Conservation (phyloP, 2,888 invertebrate species). For the Pterobdella sp. region DNA sequence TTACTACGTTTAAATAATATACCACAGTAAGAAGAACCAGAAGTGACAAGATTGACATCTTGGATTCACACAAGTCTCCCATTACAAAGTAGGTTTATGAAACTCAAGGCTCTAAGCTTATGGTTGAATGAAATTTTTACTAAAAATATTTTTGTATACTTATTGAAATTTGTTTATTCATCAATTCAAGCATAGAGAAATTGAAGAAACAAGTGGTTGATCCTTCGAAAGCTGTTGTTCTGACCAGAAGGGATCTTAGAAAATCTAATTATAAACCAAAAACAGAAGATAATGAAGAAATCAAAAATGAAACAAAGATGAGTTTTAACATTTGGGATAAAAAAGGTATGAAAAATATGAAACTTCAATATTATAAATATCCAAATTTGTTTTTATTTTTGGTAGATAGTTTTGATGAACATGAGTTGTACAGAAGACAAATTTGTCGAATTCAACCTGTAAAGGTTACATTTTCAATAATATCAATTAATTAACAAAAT, state of each 20-base stretch:
- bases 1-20: no score
- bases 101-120: no score
- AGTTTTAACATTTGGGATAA: background rate
- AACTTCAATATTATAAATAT: background rate
- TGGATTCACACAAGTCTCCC: constrained; percentile 6
- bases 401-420: background rate
- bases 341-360: background rate
- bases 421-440: constrained; percentile 8
- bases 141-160: background rate
- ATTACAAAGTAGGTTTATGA: background rate
- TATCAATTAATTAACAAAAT: background rate
- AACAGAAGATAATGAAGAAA: background rate
- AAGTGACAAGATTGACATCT: background rate
- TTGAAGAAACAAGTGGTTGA: background rate
- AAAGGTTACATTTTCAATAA: constrained; percentile 6
- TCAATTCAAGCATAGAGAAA: background rate
- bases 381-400: background rate
- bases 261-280: background rate
- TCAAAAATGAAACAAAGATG: background rate
- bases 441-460: constrained; percentile 3
- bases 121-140: background rate
- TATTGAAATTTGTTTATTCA: background rate
- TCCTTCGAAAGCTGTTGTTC: background rate
- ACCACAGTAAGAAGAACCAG: background rate
- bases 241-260: constrained; percentile 4